Evolutionary conservation across 2,888 invertebrate genomes (phyloP), one percentile per base, ranked within the genome.

Genomic region (Gandaritis pyraliata): DNA sequence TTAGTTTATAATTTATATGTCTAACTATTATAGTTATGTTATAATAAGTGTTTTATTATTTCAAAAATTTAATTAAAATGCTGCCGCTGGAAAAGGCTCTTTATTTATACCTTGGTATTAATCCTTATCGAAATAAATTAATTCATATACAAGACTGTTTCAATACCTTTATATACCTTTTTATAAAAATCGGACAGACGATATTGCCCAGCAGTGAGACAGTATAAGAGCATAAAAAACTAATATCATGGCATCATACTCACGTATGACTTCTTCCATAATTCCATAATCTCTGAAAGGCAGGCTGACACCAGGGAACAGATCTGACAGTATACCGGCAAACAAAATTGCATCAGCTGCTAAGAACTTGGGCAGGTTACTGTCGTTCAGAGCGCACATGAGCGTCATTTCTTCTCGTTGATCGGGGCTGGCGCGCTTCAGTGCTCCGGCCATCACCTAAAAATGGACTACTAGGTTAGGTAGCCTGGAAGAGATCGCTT

Each of bases 311-410:
- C 96, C 97, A 0, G 98, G 98, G 81, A 98, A 98, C 64, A 98
- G 88, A 90, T 98, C 98, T n/a, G 96, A 95, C 16, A 98, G 88
- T 72, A 98, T 97, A 7, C 97, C 97, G 82, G 96, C 95, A 80
- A 98, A 98, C 0, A 98, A 91, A 18, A 95, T 81, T 0, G 96
- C 96, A 81, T 98, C 98, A 52, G 97, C 96, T 0, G 95, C 94
- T 58, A 98, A 86, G 83, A 98, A 98, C 85, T 98, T 98, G 0
- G 98, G 98, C 68, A 98, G 88, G 84, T 98, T 98, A 72, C 97
- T 97, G 86, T 98, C 98, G 66, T 97, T 94, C 7, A 98, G 85
- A 0, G 98, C 98, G 72, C 97, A 94, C 61, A 98, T 95, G 12
- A 98, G 85, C 0, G 96, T 96, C 59, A 95, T 95, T 75, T 97